phyloP scores from a whole-genome alignment of 2,113 vertebrate species.

The Chionomys nivalis region DNA sequence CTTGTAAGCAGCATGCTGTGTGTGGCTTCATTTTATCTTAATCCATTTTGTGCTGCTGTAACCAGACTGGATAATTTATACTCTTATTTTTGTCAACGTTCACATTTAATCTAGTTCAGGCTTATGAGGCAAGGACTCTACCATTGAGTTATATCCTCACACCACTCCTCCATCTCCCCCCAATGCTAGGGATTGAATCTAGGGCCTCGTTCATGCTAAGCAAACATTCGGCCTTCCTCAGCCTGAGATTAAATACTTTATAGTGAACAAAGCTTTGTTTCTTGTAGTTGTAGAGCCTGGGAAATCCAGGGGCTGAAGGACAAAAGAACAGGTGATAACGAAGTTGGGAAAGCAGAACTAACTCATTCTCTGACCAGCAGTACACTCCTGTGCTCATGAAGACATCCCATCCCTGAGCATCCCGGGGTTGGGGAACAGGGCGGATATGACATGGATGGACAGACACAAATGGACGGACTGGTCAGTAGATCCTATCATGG shows the following conservation, averaged over 20 bases:
- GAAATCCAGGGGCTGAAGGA: background rate
- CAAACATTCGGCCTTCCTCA: background rate
- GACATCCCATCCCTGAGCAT: background rate
- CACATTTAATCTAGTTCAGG: background rate
- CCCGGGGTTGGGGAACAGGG: background rate
- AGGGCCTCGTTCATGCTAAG: background rate
- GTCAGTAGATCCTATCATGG: too few species aligned
- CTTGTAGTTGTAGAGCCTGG: background rate
- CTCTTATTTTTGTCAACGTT: background rate
- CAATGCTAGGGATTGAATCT: background rate
- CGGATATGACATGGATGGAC: too few species aligned
- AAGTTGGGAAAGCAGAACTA: background rate
- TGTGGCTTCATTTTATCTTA: background rate
- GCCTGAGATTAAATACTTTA: background rate
- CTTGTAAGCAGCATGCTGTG: background rate
- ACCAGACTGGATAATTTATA: background rate
- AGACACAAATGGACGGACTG: too few species aligned
- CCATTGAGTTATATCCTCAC: too few species aligned
- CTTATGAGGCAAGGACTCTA: background rate
- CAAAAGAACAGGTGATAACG: background rate
- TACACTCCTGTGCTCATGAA: background rate
- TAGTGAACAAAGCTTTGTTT: background rate
- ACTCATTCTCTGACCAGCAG: background rate
- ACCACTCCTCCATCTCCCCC: too few species aligned
- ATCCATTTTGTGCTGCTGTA: background rate